Conservation (phyloP, 2,797 vertebrate species). For the Acanthopagrus latus region DNA sequence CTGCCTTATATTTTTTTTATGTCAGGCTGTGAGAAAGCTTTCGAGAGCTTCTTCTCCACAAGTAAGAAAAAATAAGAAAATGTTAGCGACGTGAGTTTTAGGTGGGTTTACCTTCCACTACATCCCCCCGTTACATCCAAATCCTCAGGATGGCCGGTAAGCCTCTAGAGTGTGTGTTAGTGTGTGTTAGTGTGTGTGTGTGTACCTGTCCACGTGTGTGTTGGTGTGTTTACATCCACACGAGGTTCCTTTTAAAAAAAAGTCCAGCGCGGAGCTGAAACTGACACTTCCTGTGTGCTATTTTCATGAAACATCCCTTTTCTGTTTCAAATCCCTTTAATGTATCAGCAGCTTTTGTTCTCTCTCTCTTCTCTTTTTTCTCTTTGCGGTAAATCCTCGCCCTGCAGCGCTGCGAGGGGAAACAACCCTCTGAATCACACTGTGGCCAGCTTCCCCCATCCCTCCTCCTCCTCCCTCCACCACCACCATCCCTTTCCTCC, state of each 20-base stretch:
- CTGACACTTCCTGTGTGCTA: constrained; percentile 70
- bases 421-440: constrained; percentile 73
- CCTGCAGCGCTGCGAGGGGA: constrained; percentile 65
- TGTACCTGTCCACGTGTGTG: not conserved
- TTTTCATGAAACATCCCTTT: constrained; percentile 56
- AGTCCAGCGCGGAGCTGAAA: constrained; percentile 55
- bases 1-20: not conserved
- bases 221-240: constrained; percentile 30
- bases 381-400: constrained; percentile 70
- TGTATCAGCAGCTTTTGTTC: constrained; percentile 68
- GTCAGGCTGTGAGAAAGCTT: not conserved
- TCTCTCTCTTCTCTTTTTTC: constrained; percentile 11
- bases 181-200: constrained; percentile 12
- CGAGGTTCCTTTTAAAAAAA: constrained; percentile 37
- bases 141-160: constrained; percentile 48
- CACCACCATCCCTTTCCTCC: constrained; percentile 28
- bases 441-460: constrained; percentile 29
- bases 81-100: constrained; percentile 28
- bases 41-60: constrained; percentile 1
- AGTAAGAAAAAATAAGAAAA: not conserved
- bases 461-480: not conserved
- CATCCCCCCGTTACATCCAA: constrained; percentile 40
- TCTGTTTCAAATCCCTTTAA: constrained; percentile 57
- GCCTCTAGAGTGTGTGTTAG: constrained; percentile 33
- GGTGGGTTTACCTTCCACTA: constrained; percentile 52